Percentiles rank a stretch among this genome's conserved stretches.
Evolutionary conservation across 2,888 invertebrate genomes (phyloP).

Genomic region (Cephalotes varians): DNA sequence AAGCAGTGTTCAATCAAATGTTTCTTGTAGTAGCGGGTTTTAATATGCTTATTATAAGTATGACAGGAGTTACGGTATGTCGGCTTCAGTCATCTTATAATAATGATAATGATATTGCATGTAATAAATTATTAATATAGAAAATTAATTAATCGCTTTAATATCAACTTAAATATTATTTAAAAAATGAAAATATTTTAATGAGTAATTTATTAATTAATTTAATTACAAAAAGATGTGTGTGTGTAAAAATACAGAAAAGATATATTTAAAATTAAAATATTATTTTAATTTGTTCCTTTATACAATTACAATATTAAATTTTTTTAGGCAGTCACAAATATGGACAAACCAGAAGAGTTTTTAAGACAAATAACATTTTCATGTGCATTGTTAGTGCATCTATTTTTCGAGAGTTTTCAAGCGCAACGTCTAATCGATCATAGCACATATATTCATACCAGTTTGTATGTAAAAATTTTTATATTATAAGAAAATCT

Average conservation of each 20-base stretch:
- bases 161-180: neutral
- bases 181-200: neutral
- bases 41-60: conserved; percentile 46
- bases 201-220: neutral
- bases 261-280: neutral
- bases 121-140: neutral
- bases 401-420: conserved; percentile 54
- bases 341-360: conserved; percentile 30
- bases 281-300: neutral
- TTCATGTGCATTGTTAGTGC: conserved; percentile 25
- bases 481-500: neutral
- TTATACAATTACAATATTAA: neutral
- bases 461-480: conserved; percentile 27
- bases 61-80: conserved; percentile 53
- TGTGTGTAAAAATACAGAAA: no score
- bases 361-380: conserved; percentile 31
- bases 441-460: conserved; percentile 35
- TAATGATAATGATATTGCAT: neutral
- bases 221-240: neutral
- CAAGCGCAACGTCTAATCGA: conserved; percentile 58
- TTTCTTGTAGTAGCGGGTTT: conserved; percentile 32
- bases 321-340: conserved; percentile 36
- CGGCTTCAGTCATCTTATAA: neutral
- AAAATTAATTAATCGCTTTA: neutral
- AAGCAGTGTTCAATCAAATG: conserved; percentile 14